A percentile compares a stretch with the other conserved stretches of the same genome.
These are phyloP conservation scores for Sepiola atlantica DNA, from an alignment of 2,888 invertebrate genomes.

Conservation along the genomic window DNA sequence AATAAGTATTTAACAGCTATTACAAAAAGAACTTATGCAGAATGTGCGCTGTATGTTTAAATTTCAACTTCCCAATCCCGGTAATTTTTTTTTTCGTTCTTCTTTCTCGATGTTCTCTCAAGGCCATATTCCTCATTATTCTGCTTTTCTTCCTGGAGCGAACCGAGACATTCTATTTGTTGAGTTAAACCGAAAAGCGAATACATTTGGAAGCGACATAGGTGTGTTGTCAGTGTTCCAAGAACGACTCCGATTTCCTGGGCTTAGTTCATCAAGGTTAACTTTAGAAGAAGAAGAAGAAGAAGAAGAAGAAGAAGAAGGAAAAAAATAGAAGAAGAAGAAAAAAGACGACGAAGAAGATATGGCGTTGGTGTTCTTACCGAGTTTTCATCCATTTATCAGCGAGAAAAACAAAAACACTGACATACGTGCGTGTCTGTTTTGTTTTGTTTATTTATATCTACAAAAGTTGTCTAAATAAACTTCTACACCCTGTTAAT, in stretches of 20 bases:
- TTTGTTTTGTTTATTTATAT: too few relatives aligned
- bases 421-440: background rate
- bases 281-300: background rate
- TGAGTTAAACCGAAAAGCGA: background rate
- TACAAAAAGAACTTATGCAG: background rate
- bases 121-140: background rate
- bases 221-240: background rate
- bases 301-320: too few relatives aligned
- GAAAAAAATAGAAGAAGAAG: too few relatives aligned
- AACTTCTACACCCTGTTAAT: too few relatives aligned
- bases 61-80: background rate
- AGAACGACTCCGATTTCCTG: background rate
- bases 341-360: background rate
- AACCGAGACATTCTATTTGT: background rate
- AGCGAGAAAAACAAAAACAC: background rate
- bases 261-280: background rate
- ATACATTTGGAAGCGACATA: background rate
- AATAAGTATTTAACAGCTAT: background rate
- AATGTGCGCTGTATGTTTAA: background rate
- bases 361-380: background rate
- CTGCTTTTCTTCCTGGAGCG: background rate
- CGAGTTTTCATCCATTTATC: background rate
- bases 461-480: too few relatives aligned
- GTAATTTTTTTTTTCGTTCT: background rate
- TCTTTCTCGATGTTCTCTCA: background rate